These are phyloP conservation scores for Octopus sinensis DNA, from an alignment of 1,140 invertebrate genomes.

Conservation along the genomic window DNA sequence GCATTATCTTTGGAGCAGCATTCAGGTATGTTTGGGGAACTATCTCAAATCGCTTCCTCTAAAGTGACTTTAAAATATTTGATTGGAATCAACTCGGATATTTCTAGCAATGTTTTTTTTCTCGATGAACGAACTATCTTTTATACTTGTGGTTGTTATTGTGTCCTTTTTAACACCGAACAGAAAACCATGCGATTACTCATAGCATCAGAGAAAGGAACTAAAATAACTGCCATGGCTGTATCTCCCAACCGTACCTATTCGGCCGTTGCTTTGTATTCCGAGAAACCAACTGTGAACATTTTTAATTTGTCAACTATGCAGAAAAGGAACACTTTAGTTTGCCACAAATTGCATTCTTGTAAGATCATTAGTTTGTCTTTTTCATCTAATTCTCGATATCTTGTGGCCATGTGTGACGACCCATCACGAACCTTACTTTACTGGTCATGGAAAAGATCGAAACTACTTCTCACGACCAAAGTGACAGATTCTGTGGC, in stretches of 20 bases:
- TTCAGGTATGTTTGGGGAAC: too few species aligned
- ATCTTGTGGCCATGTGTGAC: background rate
- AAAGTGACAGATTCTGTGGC: background rate
- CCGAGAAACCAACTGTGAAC: background rate
- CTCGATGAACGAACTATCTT: background rate
- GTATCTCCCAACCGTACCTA: background rate
- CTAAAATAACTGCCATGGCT: background rate
- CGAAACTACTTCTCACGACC: background rate
- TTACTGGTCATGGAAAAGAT: background rate
- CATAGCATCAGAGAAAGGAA: background rate
- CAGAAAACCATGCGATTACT: background rate
- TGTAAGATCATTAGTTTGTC: background rate
- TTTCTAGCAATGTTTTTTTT: conserved; percentile 52
- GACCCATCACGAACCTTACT: background rate
- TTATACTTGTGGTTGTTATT: background rate
- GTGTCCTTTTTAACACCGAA: background rate
- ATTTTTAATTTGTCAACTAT: background rate
- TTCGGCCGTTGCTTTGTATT: background rate
- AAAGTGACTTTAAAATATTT: conserved; percentile 50
- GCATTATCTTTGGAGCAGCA: too few species aligned
- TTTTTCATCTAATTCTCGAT: background rate
- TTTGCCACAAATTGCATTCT: too few species aligned
- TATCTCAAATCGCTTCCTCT: too few species aligned
- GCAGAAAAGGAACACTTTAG: background rate
- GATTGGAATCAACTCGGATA: conserved; percentile 54